These are phyloP conservation scores for Datnioides undecimradiatus DNA, from an alignment of 2,113 vertebrate genomes.

Conservation along the genomic window DNA sequence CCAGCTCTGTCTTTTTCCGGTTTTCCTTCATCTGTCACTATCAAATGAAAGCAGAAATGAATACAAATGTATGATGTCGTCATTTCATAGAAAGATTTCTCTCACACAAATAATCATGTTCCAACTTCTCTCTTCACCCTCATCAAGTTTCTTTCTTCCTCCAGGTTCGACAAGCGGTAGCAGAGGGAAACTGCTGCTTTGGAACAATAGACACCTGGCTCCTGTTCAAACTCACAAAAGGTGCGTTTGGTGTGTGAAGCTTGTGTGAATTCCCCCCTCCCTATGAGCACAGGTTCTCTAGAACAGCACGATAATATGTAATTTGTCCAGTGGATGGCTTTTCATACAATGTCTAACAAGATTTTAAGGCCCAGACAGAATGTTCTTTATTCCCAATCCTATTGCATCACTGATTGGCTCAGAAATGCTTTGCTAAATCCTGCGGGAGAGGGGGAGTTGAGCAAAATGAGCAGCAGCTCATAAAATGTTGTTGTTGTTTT, in stretches of 20 bases:
- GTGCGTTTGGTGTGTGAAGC: conserved; percentile 62
- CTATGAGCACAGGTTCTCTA: neutral
- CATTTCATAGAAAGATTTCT: neutral
- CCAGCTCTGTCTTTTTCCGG: no score
- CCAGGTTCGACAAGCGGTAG: conserved; percentile 87
- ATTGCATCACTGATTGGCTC: conserved; percentile 25
- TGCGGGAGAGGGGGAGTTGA: neutral
- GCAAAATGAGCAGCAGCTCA: neutral
- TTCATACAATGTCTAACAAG: neutral
- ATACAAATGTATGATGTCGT: neutral
- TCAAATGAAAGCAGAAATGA: neutral
- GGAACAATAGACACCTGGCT: conserved; percentile 97
- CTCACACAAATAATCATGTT: neutral
- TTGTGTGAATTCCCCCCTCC: neutral
- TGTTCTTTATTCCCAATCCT: conserved; percentile 38
- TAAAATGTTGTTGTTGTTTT: neutral
- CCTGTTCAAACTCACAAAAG: conserved; percentile 93
- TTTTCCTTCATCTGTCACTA: no score
- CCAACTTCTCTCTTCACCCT: neutral
- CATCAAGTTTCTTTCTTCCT: conserved; percentile 21
- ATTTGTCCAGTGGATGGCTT: conserved; percentile 7
- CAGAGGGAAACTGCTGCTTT: conserved; percentile 92
- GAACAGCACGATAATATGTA: neutral
- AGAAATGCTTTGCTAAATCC: conserved; percentile 26
- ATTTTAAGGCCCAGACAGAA: conserved; percentile 23